These are phyloP conservation scores for Coleophora flavipennella DNA, from an alignment of 2,888 invertebrate species.

Conservation along the genomic window DNA sequence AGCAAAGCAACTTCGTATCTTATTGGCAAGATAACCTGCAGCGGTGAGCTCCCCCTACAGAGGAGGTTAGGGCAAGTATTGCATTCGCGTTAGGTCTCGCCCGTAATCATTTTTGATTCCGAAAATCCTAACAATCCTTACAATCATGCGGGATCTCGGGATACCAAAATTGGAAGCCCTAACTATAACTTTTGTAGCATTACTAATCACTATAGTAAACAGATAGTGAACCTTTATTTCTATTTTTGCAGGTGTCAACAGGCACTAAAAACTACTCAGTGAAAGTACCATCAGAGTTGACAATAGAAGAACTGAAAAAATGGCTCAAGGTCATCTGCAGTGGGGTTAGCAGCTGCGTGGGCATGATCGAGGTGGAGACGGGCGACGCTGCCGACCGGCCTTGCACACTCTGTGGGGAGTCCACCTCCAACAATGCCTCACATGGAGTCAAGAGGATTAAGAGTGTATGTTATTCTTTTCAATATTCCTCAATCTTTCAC, in stretches of 20 bases:
- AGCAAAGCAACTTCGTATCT: too few species aligned
- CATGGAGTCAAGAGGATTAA: constrained; percentile 47
- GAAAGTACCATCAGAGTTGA: constrained; percentile 68
- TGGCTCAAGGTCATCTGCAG: constrained; percentile 66
- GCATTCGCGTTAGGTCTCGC: too few species aligned
- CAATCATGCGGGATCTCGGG: too few species aligned
- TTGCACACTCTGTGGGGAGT: constrained; percentile 56
- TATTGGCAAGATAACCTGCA: too few species aligned
- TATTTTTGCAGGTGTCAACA: constrained; percentile 42
- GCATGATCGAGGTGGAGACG: constrained; percentile 66
- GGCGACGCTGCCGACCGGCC: constrained; percentile 56
- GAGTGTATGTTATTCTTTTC: constrained; percentile 36
- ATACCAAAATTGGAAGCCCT: too few species aligned
- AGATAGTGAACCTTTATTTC: neutral
- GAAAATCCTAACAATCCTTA: too few species aligned
- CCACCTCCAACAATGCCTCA: constrained; percentile 45
- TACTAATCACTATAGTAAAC: neutral
- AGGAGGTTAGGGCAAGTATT: too few species aligned
- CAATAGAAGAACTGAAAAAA: constrained; percentile 57
- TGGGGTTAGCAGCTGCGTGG: constrained; percentile 70
- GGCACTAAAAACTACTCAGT: constrained; percentile 66
- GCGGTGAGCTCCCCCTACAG: too few species aligned
- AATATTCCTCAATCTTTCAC: too few species aligned
- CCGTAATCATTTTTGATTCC: too few species aligned
- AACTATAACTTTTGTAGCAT: too few species aligned